Percentiles rank a stretch among this genome's conserved stretches.
Conservation (phyloP, 2,888 invertebrate genomes). For the Caenorhabditis sp. region DNA sequence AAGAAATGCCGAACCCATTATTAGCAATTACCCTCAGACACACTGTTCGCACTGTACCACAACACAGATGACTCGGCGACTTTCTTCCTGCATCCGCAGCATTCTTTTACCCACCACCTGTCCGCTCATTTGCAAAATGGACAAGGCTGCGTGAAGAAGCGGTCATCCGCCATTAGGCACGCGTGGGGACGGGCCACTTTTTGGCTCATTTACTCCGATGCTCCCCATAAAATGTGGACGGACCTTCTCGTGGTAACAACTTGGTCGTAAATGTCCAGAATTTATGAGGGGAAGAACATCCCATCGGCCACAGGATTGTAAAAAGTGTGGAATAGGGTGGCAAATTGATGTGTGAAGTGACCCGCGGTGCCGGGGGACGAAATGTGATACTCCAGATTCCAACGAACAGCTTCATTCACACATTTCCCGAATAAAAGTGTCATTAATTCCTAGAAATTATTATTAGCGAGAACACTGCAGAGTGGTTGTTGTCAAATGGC, state of each 20-base stretch:
- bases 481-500: constrained; percentile 53
- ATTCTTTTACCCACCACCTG: constrained; percentile 51
- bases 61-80: constrained; percentile 58
- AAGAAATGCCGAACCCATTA: constrained; percentile 63
- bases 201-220: constrained; percentile 60
- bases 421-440: constrained; percentile 31
- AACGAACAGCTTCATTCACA: constrained; percentile 26
- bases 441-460: constrained; percentile 30
- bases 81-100: constrained; percentile 10
- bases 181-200: constrained; percentile 24
- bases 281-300: constrained; percentile 52
- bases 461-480: constrained; percentile 26
- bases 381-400: constrained; percentile 40
- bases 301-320: constrained; percentile 51
- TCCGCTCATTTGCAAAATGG: constrained; percentile 35
- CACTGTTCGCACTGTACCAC: constrained; percentile 42
- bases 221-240: constrained; percentile 59
- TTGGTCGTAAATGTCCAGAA: constrained; percentile 54
- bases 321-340: constrained; percentile 55
- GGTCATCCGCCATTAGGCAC: constrained; percentile 44
- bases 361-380: constrained; percentile 21
- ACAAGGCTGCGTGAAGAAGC: constrained; percentile 19
- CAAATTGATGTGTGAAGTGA: constrained; percentile 63
- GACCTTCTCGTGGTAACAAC: constrained; percentile 56
- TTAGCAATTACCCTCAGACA: constrained; percentile 57